Conservation (phyloP, 2,888 invertebrate species). For the Chelonus formosanus region DNA sequence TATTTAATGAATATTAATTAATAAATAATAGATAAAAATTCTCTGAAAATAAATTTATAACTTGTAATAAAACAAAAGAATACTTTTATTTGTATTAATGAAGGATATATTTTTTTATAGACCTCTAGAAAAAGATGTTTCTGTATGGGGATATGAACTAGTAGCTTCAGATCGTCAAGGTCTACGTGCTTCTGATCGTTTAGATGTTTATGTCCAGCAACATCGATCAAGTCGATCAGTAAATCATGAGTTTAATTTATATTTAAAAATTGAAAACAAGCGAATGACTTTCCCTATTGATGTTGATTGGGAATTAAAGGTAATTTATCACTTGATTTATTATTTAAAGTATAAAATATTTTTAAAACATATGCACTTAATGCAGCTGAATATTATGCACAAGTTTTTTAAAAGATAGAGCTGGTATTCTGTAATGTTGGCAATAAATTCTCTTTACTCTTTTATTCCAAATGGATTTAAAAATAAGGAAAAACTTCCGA, state of each 20-base stretch:
- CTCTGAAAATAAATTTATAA: too few relatives aligned
- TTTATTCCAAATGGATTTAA: too few relatives aligned
- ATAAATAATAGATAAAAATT: too few relatives aligned
- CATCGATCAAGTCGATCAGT: slow-evolving; percentile 80
- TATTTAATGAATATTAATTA: too few relatives aligned
- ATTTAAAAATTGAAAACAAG: slow-evolving; percentile 71
- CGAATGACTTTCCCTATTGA: slow-evolving; percentile 71
- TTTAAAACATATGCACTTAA: too few relatives aligned
- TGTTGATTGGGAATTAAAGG: slow-evolving; percentile 74
- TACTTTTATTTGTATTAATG: too few relatives aligned
- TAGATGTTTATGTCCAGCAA: slow-evolving; percentile 84
- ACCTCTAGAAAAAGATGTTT: slow-evolving; percentile 83
- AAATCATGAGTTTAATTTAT: slow-evolving; percentile 83
- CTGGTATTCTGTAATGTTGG: too few relatives aligned
- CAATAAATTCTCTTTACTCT: too few relatives aligned
- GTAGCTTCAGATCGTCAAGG: slow-evolving; percentile 84
- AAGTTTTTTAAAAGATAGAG: slow-evolving; percentile 1
- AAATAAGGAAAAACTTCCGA: too few relatives aligned
- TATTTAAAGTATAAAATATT: too few relatives aligned
- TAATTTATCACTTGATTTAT: slow-evolving; percentile 27
- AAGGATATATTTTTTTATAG: slow-evolving; percentile 63
- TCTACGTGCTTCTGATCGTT: slow-evolving; percentile 74
- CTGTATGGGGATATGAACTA: slow-evolving; percentile 82
- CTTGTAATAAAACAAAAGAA: too few relatives aligned
- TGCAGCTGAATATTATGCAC: too few relatives aligned